phyloP scores from a whole-genome alignment of 2,888 invertebrate genomes.

The Kryphioiulus occultus region DNA sequence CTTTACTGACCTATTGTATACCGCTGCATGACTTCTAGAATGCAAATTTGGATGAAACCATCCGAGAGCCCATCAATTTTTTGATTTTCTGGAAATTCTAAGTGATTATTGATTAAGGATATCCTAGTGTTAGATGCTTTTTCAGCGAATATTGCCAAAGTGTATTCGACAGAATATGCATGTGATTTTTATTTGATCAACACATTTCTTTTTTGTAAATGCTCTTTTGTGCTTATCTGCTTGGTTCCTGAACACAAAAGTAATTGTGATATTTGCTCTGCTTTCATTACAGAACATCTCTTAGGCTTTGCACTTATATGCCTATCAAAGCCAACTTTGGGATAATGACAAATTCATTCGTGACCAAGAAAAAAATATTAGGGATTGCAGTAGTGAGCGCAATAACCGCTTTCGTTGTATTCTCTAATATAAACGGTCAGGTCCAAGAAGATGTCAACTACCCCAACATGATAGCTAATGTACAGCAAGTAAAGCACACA shows the following conservation, averaged over 20 bases:
- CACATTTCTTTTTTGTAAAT: too few species aligned
- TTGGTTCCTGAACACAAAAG: background rate
- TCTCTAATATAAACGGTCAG: conserved; percentile 29
- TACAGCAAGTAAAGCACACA: background rate
- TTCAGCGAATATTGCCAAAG: too few species aligned
- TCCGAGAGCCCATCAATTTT: too few species aligned
- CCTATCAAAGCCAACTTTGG: background rate
- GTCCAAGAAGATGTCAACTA: conserved; percentile 33
- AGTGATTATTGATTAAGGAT: too few species aligned
- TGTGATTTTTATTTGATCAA: too few species aligned
- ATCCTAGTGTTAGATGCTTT: too few species aligned
- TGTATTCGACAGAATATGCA: too few species aligned
- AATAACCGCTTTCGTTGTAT: conserved; percentile 28
- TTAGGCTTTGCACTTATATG: conserved; percentile 8
- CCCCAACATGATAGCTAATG: background rate
- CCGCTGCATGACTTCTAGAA: too few species aligned
- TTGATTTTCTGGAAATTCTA: too few species aligned
- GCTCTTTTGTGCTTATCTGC: background rate
- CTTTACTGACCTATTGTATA: too few species aligned
- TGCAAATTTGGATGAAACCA: too few species aligned
- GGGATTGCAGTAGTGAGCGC: conserved; percentile 25
- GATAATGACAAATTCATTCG: background rate
- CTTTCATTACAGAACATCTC: background rate
- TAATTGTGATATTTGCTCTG: background rate
- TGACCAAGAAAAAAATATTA: conserved; percentile 26